These are phyloP conservation scores for Ophiodon elongatus DNA, from an alignment of 2,113 vertebrate genomes.

Conservation along the genomic window DNA sequence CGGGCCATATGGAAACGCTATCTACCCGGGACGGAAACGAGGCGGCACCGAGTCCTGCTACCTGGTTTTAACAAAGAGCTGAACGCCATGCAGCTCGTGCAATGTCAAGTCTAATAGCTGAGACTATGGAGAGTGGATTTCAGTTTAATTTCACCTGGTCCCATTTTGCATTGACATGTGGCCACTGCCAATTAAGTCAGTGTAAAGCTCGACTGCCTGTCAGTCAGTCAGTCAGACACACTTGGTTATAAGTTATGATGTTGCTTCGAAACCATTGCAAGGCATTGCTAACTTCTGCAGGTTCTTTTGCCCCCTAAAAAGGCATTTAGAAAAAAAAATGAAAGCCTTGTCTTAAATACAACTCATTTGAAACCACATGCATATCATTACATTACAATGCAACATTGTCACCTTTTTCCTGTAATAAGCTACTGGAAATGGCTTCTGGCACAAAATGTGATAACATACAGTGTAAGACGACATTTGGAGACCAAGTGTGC, in stretches of 20 bases:
- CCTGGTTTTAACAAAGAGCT: neutral
- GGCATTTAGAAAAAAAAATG: too few species aligned
- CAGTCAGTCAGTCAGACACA: neutral
- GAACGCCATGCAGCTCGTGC: neutral
- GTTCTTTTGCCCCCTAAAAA: neutral
- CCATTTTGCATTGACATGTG: conserved; percentile 8
- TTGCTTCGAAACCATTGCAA: conserved; percentile 1
- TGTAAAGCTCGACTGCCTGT: neutral
- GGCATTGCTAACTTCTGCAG: neutral
- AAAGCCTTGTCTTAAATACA: too few species aligned
- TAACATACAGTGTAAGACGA: neutral
- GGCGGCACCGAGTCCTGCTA: neutral
- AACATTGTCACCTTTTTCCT: too few species aligned
- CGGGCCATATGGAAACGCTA: conserved; percentile 38
- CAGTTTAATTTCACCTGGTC: neutral
- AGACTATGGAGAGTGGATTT: neutral
- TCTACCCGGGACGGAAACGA: conserved; percentile 30
- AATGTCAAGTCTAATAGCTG: neutral
- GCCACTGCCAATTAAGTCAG: neutral
- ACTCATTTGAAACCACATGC: too few species aligned
- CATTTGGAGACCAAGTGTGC: neutral
- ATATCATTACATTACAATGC: neutral
- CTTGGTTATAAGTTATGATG: neutral
- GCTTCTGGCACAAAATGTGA: neutral
- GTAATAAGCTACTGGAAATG: neutral